These are phyloP conservation scores for Axinella damicornis DNA, from an alignment of 37 sponge, comb jelly and placozoan species.

Conservation along the genomic window DNA sequence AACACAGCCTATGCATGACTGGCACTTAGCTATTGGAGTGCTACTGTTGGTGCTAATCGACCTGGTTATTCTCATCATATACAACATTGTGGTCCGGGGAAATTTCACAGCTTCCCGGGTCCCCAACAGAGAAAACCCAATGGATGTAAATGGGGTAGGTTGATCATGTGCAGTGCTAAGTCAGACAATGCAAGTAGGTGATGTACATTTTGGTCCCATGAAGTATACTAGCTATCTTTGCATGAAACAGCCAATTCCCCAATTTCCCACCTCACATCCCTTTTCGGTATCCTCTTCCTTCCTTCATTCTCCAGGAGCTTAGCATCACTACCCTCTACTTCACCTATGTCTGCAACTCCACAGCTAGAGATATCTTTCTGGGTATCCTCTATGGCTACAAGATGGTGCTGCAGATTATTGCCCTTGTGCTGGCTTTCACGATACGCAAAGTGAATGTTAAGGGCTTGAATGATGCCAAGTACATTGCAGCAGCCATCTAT, in stretches of 20 bases:
- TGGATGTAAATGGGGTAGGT: too few species aligned
- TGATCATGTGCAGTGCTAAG: too few species aligned
- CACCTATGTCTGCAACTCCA: neutral
- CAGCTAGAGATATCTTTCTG: neutral
- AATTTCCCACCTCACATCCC: too few species aligned
- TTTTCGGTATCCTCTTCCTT: too few species aligned
- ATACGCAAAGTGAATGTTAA: neutral
- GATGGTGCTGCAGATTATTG: slow-evolving; percentile 11
- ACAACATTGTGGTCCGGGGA: neutral
- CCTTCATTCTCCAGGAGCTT: neutral
- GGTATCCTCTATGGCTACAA: neutral
- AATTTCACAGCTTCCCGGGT: neutral
- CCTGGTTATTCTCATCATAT: neutral
- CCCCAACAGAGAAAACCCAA: neutral
- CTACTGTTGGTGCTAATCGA: neutral
- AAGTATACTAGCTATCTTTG: too few species aligned
- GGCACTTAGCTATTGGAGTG: slow-evolving; percentile 4
- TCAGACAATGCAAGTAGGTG: too few species aligned
- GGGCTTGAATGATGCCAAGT: slow-evolving; percentile 20
- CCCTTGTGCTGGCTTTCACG: slow-evolving; percentile 30
- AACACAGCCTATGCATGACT: neutral
- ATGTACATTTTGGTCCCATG: too few species aligned
- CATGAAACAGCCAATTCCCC: too few species aligned
- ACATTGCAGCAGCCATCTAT: slow-evolving; percentile 31
- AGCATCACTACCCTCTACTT: neutral